Evolutionary conservation across 2,797 vertebrate genomes (phyloP).

Genomic region (Xerus rutilus): DNA sequence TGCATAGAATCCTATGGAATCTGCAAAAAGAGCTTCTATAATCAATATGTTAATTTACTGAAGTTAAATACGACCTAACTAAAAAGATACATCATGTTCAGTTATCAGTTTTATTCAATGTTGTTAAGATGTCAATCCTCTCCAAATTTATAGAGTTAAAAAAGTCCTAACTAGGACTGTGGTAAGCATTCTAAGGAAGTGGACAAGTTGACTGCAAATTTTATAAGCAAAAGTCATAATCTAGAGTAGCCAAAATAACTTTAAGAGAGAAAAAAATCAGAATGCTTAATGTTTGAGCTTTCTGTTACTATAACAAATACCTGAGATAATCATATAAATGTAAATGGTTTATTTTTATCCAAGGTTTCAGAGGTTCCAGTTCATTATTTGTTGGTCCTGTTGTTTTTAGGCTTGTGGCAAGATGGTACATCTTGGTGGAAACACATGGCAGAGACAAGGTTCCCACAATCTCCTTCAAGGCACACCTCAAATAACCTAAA

Average conservation of each 20-base stretch:
- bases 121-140: no score
- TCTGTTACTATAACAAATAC: background rate
- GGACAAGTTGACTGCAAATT: background rate
- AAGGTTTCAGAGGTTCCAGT: background rate
- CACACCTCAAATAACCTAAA: background rate
- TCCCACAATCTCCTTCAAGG: background rate
- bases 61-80: background rate
- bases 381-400: background rate
- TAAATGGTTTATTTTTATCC: background rate
- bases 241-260: conserved; percentile 4
- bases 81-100: background rate
- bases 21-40: background rate
- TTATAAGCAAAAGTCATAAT: no score
- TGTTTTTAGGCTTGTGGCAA: background rate
- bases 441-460: background rate
- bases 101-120: background rate
- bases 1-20: background rate
- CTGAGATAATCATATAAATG: background rate
- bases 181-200: background rate
- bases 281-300: background rate
- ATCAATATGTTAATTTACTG: background rate
- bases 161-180: background rate
- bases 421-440: background rate
- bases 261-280: background rate
- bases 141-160: background rate